These are phyloP conservation scores for Crenuchus spilurus DNA, from an alignment of 2,797 vertebrate genomes.

Conservation along the genomic window DNA sequence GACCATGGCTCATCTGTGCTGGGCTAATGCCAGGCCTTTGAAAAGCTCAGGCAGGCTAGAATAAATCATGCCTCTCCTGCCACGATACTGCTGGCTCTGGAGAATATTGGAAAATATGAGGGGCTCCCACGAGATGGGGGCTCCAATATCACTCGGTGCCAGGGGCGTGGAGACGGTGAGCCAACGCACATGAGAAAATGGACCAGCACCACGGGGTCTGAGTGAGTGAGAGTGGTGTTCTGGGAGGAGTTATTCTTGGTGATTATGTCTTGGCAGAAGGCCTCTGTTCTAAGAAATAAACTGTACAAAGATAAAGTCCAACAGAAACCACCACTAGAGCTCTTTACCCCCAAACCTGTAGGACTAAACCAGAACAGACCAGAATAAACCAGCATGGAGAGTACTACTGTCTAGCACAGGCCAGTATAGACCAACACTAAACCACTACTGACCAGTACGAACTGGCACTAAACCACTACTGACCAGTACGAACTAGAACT, in stretches of 20 bases:
- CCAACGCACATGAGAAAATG: slow-evolving; percentile 13
- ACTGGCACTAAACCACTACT: neutral
- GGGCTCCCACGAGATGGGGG: slow-evolving; percentile 35
- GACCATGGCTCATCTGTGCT: slow-evolving; percentile 48
- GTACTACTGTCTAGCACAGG: too few species aligned
- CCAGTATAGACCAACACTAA: neutral
- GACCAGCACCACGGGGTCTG: slow-evolving; percentile 9
- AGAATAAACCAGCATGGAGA: too few species aligned
- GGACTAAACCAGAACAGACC: neutral
- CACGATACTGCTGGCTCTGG: slow-evolving; percentile 26
- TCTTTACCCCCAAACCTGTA: too few species aligned
- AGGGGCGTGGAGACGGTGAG: neutral
- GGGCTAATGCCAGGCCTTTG: slow-evolving; percentile 58
- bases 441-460: neutral
- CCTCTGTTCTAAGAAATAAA: neutral
- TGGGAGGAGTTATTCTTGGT: neutral
- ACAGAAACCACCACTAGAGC: neutral
- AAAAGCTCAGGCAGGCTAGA: slow-evolving; percentile 45
- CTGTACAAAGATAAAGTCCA: neutral
- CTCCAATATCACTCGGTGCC: slow-evolving; percentile 32
- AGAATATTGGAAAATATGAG: slow-evolving; percentile 40
- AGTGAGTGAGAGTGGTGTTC: neutral
- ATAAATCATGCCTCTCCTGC: slow-evolving; percentile 52
- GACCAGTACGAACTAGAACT: neutral
- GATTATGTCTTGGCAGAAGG: neutral